Conservation (phyloP, 2,113 vertebrate species). For the Peromyscus polionotus region DNA sequence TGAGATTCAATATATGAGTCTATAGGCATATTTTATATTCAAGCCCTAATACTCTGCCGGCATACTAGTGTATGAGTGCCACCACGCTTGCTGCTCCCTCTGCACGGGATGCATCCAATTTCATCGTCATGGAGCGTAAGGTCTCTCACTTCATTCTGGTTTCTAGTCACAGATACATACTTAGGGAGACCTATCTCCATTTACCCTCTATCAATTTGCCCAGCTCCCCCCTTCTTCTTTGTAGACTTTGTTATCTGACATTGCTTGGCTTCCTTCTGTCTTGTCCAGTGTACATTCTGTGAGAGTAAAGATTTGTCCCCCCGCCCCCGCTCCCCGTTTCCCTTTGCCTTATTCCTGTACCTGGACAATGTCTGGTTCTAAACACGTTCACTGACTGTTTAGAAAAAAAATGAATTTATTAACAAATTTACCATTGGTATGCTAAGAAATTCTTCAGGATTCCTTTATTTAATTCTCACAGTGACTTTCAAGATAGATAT, state of each 20-base stretch:
- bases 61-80: background rate
- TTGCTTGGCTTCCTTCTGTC: background rate
- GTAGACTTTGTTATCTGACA: background rate
- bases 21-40: background rate
- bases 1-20: background rate
- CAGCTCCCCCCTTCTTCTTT: background rate
- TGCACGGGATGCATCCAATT: background rate
- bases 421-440: background rate
- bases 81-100: background rate
- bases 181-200: background rate
- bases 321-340: background rate
- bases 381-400: background rate
- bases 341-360: background rate
- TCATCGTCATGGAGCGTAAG: background rate
- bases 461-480: background rate
- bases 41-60: background rate
- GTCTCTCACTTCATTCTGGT: background rate
- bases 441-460: background rate
- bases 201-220: background rate
- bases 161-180: background rate
- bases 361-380: background rate
- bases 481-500: background rate
- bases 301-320: background rate
- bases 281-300: background rate
- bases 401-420: background rate